Conservation (phyloP, 2,113 vertebrate genomes). For the Mus spicilegus region DNA sequence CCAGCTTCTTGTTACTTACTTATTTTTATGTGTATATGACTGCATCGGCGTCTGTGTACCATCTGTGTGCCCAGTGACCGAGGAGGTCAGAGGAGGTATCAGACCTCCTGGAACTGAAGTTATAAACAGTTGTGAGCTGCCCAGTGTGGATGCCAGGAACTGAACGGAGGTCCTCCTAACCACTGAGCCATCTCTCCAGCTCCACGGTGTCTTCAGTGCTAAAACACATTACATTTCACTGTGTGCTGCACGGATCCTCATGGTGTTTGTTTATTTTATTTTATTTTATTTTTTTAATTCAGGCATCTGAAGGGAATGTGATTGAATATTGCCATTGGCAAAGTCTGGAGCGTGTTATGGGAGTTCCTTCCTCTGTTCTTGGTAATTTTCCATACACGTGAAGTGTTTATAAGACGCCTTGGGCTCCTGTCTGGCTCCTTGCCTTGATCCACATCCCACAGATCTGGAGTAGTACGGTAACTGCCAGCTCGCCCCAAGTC, state of each 20-base stretch:
- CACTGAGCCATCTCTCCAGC: not conserved
- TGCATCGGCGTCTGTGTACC: not conserved
- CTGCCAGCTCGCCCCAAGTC: too few species aligned
- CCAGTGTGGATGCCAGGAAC: not conserved
- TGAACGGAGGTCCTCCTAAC: not conserved
- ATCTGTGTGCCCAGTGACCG: not conserved
- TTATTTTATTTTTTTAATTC: too few species aligned
- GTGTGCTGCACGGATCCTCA: not conserved
- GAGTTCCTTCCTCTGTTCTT: not conserved
- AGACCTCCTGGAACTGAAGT: not conserved
- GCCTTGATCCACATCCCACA: not conserved
- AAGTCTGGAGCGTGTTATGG: not conserved
- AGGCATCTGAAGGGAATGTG: not conserved
- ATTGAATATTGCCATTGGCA: rapidly evolving
- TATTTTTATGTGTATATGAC: not conserved
- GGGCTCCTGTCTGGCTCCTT: not conserved
- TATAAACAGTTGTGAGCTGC: not conserved
- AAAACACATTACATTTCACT: not conserved
- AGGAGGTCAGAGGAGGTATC: not conserved
- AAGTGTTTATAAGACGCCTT: not conserved
- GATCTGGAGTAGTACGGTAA: not conserved
- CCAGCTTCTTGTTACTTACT: not conserved
- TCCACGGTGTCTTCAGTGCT: not conserved
- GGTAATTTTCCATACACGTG: not conserved
- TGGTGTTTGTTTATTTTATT: not conserved